A percentile compares a stretch with the other conserved stretches of the same genome.
Conservation (phyloP, 2,113 vertebrate genomes). For the Lasiurus borealis region DNA sequence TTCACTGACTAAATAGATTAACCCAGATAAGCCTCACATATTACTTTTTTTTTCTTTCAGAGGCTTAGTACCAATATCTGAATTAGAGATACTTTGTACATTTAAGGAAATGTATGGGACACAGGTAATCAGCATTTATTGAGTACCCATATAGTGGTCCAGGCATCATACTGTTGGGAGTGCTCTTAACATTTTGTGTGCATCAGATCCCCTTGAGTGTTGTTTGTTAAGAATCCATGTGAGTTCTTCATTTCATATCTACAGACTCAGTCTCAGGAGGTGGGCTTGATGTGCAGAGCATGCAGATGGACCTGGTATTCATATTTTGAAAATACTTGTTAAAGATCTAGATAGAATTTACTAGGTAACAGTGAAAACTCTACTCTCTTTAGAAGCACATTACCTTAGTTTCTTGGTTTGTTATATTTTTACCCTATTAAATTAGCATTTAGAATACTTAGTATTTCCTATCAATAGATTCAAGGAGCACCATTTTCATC, state of each 20-base stretch:
- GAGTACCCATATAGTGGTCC: no score
- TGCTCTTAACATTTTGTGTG: no score
- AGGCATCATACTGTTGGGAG: accelerated
- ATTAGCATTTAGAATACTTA: not conserved
- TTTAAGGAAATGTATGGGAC: not conserved
- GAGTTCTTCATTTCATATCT: not conserved
- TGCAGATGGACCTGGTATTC: not conserved
- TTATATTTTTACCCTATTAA: not conserved
- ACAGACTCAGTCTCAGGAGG: not conserved
- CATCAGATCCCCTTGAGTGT: accelerated
- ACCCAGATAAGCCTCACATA: not conserved
- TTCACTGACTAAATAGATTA: not conserved
- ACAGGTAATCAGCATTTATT: no score
- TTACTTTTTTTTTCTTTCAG: not conserved
- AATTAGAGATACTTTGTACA: not conserved
- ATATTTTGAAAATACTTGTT: not conserved
- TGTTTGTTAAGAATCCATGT: not conserved
- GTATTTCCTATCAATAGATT: not conserved
- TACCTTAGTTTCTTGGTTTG: not conserved
- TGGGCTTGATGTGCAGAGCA: not conserved
- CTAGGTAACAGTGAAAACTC: not conserved
- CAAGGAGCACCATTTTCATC: not conserved
- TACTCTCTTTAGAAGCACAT: not conserved
- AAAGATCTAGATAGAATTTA: not conserved
- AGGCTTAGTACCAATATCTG: not conserved